A percentile compares a stretch with the other conserved stretches of the same genome.
Evolutionary conservation across 2,888 invertebrate species (phyloP).

Genomic region (Athetis lepigone): DNA sequence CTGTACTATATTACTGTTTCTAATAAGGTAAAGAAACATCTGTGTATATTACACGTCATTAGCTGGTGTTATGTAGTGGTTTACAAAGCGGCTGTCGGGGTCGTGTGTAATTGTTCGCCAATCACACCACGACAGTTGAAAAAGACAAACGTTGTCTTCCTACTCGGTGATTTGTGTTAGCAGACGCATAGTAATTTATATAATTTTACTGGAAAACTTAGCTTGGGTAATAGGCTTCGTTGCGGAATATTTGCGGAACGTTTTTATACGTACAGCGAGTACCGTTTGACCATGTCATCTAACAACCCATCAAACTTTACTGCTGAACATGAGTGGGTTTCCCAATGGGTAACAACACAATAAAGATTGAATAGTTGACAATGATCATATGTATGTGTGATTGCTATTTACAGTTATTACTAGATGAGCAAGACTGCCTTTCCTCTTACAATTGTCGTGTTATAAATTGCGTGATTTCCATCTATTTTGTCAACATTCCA

Average conservation of each 20-base stretch:
- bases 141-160: constrained; percentile 41
- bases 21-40: constrained; percentile 26
- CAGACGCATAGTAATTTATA: constrained; percentile 46
- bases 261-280: not conserved
- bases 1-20: constrained; percentile 14
- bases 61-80: constrained; percentile 43
- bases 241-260: not conserved
- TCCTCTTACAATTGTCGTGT: not conserved
- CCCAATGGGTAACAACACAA: constrained; percentile 10
- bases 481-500: not conserved
- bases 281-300: not conserved
- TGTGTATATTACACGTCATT: constrained; percentile 45
- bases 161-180: constrained; percentile 60
- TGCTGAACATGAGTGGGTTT: not conserved
- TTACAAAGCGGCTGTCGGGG: constrained; percentile 11
- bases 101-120: constrained; percentile 31
- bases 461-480: constrained; percentile 11
- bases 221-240: constrained; percentile 3
- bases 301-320: constrained; percentile 1
- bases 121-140: constrained; percentile 23
- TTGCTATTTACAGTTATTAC: not conserved
- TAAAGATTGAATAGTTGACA: not conserved
- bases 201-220: constrained; percentile 34
- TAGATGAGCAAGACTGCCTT: not conserved
- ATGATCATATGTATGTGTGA: not conserved